Evolutionary conservation across 2,888 invertebrate genomes (phyloP).

Genomic region (Seira ritae): DNA sequence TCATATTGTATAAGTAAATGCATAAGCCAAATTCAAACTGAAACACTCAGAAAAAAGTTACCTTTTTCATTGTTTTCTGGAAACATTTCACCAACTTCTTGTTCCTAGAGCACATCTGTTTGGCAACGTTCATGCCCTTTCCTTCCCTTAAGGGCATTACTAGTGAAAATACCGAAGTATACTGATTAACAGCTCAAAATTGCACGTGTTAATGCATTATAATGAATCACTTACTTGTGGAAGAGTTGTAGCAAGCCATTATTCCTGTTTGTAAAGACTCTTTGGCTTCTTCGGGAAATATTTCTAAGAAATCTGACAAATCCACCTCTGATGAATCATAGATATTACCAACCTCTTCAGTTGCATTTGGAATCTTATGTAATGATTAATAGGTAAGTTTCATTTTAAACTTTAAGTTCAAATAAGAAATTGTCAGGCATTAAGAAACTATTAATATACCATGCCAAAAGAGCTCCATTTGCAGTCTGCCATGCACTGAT

Average conservation of each 20-base stretch:
- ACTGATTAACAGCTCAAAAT: too few species aligned
- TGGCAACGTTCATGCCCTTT: background rate
- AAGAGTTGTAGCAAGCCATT: constrained; percentile 24
- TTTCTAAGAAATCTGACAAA: background rate
- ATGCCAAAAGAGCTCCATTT: constrained; percentile 31
- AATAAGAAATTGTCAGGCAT: background rate
- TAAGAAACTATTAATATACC: constrained; percentile 15
- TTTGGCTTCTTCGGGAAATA: constrained; percentile 23
- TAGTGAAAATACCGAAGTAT: background rate
- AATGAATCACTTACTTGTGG: constrained; percentile 9
- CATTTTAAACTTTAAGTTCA: background rate
- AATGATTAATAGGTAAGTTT: too few species aligned
- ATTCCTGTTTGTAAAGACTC: constrained; percentile 11
- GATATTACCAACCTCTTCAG: too few species aligned
- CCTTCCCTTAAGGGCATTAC: background rate
- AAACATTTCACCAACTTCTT: constrained; percentile 26
- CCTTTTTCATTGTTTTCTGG: constrained; percentile 4
- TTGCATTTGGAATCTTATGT: constrained; percentile 24
- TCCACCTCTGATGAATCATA: too few species aligned
- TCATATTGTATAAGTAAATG: too few species aligned
- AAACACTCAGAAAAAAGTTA: too few species aligned
- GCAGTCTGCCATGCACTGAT: constrained; percentile 32
- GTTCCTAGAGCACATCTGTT: constrained; percentile 12
- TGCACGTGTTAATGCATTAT: too few species aligned
- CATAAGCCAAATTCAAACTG: too few species aligned